Percentiles rank a stretch among this genome's conserved stretches.
These are phyloP conservation scores for Zenarchopterus dispar DNA, from an alignment of 2,797 vertebrate genomes.

Conservation along the genomic window DNA sequence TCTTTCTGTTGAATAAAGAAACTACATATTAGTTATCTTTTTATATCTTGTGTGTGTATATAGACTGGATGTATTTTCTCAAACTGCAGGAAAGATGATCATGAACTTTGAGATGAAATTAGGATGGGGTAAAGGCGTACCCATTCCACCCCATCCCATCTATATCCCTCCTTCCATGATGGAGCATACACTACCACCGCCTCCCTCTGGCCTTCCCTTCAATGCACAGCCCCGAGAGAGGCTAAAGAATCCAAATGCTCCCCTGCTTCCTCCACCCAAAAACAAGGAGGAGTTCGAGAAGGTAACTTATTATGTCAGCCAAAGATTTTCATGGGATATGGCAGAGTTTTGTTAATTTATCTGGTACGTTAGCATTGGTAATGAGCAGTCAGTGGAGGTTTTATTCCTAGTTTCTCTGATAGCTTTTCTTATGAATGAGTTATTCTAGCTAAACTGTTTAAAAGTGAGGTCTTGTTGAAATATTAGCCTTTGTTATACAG, in stretches of 20 bases:
- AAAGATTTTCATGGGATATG: constrained; percentile 56
- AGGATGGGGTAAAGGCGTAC: constrained; percentile 99
- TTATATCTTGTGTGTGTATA: not conserved
- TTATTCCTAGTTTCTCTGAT: constrained; percentile 42
- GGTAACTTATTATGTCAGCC: constrained; percentile 87
- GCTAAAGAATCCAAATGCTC: constrained; percentile 95
- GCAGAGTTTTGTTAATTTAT: constrained; percentile 58
- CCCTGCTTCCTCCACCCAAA: constrained; percentile 95
- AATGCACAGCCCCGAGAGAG: constrained; percentile 97
- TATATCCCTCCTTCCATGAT: constrained; percentile 99
- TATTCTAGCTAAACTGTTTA: constrained; percentile 45
- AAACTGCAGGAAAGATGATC: constrained; percentile 93
- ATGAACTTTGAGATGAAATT: constrained; percentile 99
- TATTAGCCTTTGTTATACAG: constrained; percentile 53
- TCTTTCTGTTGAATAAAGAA: not conserved
- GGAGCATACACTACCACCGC: constrained; percentile 97
- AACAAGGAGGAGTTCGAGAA: constrained; percentile 99
- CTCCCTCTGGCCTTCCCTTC: constrained; percentile 98
- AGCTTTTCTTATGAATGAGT: constrained; percentile 33
- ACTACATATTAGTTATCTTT: not conserved
- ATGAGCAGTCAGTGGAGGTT: constrained; percentile 48
- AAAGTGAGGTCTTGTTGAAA: constrained; percentile 52
- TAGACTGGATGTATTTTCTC: constrained; percentile 11
- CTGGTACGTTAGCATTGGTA: constrained; percentile 63
- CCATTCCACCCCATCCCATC: constrained; percentile 98